Evolutionary conservation across 2,888 invertebrate genomes (phyloP).

Genomic region (Parelbella ahira): DNA sequence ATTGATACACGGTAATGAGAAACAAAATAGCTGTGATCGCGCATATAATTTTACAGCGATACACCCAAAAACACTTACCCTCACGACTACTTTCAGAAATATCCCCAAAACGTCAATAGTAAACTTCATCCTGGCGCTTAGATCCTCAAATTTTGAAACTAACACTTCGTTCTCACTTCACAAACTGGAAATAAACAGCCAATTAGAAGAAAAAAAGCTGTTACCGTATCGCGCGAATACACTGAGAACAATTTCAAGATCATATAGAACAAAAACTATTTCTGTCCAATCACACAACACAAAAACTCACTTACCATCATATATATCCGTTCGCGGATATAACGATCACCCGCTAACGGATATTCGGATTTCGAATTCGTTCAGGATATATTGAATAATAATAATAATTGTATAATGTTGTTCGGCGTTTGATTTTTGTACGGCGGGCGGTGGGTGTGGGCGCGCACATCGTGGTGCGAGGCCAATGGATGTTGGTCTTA

Average conservation of each 20-base stretch:
- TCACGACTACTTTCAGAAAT: constrained; percentile 74
- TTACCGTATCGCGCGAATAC: constrained; percentile 32
- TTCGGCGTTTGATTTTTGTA: constrained; percentile 72
- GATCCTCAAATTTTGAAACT: constrained; percentile 38
- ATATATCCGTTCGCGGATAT: constrained; percentile 31
- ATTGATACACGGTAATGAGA: too few relatives aligned
- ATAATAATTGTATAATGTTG: too few relatives aligned
- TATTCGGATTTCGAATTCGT: constrained; percentile 45
- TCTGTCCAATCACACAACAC: constrained; percentile 29
- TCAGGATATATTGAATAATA: constrained; percentile 70
- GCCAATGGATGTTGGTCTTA: constrained; percentile 65
- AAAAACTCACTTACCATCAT: constrained; percentile 45
- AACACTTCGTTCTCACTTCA: constrained; percentile 60
- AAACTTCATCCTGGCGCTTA: constrained; percentile 67
- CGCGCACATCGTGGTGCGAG: constrained; percentile 62
- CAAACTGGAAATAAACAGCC: constrained; percentile 57
- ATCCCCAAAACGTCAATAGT: constrained; percentile 74
- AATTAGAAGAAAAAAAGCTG: too few relatives aligned
- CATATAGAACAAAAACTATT: constrained; percentile 40
- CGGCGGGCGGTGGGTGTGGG: constrained; percentile 58
- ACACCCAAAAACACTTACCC: constrained; percentile 71
- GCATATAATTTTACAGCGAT: too few relatives aligned
- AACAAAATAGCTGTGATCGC: too few relatives aligned
- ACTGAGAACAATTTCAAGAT: constrained; percentile 35
- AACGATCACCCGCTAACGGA: constrained; percentile 22